Percentiles rank a stretch among this genome's conserved stretches.
Evolutionary conservation across 2,888 invertebrate species (phyloP).

Genomic region (Ypsolopha scabrella): DNA sequence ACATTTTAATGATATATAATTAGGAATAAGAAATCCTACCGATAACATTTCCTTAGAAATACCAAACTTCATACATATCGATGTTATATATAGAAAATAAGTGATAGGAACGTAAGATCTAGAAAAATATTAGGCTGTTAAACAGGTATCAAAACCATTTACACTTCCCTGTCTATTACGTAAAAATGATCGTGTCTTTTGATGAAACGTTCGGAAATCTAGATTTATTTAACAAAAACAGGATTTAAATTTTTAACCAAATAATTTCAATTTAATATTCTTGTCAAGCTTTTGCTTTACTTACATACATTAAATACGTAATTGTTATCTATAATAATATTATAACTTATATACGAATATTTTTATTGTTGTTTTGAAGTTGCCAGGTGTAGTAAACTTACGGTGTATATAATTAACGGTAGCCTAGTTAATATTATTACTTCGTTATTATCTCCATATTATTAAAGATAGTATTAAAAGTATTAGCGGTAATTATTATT

Average conservation of each 20-base stretch:
- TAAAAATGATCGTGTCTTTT: too few species aligned
- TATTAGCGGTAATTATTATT: slow-evolving; percentile 70
- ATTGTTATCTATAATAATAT: slow-evolving; percentile 2
- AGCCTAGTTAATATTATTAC: slow-evolving; percentile 36
- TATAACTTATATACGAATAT: slow-evolving; percentile 27
- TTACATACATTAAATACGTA: slow-evolving; percentile 1
- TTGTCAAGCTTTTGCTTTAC: slow-evolving; percentile 38
- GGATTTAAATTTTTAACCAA: too few species aligned
- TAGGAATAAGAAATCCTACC: background rate
- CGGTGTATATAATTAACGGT: slow-evolving; percentile 49
- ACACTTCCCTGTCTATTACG: too few species aligned
- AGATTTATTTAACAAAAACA: too few species aligned
- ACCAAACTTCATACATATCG: slow-evolving; percentile 67
- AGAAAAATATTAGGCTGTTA: slow-evolving; percentile 55
- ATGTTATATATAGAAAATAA: slow-evolving; percentile 60
- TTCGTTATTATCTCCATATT: slow-evolving; percentile 52
- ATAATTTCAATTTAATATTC: background rate
- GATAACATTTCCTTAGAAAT: slow-evolving; percentile 31
- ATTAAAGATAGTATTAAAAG: slow-evolving; percentile 55
- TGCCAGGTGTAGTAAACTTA: slow-evolving; percentile 33
- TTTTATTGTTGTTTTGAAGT: slow-evolving; percentile 37
- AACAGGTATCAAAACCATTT: slow-evolving; percentile 35
- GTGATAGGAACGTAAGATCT: slow-evolving; percentile 32
- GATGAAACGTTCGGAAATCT: too few species aligned
- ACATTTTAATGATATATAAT: background rate